Base-by-base conservation (phyloP, 2,113 vertebrate species). In the Siniperca knerii region DNA sequence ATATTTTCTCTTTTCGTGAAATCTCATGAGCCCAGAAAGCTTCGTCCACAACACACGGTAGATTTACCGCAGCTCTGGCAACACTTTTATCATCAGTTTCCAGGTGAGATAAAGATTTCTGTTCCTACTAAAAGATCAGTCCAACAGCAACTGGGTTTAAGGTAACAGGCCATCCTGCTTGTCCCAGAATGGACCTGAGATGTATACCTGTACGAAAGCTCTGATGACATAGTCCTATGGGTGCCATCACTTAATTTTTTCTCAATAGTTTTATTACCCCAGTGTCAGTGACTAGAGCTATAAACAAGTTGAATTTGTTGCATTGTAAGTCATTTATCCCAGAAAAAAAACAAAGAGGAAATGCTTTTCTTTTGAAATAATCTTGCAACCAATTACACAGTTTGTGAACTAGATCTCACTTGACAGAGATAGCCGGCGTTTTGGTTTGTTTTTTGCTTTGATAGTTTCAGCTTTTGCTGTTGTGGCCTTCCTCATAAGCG, bases 301-400 rank as follows among this genome's bases (percentile, higher is more conserved):
- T 16, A 20, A 65, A 61, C 52, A 70, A 33, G 42, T 3, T 52
- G 7, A 50, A 62, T 35, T 50, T 75, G 18, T 48, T 75, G 57
- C 42, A 62, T 9, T 62, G 25, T 61, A 48, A 75, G 25, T 75
- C 9, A 61, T 20, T 42, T 46, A 50, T 69, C 55, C 37, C 23
- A 2, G 10, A 13, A 16, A 68, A 68, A 33, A 55, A 40, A 13
- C 23, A 4, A 23, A 29, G 25, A 13, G 25, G 21, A 37, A 46
- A 52, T 37, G 33, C 62, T 65, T 66, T 77, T 77, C 8, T 25
- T 58, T 35, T 42, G 48, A 66, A 40, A 64, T 23, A 67, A 67
- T 40, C 35, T 71, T 54, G 48, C 25, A 71, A 57, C 15, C 23
- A 57, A 58, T 44, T 58, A 18, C 35, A 6, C n/a, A 57, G 55